Conservation (phyloP, 2,797 vertebrate genomes). For the Lutjanus campechanus region DNA sequence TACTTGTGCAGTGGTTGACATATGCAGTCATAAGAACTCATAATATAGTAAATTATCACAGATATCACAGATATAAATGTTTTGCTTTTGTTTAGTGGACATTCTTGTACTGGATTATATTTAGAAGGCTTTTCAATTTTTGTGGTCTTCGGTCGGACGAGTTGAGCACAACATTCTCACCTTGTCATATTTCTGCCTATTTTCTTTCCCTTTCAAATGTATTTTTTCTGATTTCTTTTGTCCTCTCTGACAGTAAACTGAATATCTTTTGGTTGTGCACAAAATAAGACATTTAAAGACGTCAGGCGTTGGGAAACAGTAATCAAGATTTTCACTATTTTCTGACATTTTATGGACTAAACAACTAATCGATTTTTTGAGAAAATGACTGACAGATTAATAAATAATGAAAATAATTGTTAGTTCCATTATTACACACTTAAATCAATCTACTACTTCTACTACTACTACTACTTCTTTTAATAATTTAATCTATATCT, state of each 20-base stretch:
- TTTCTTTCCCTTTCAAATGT: background rate
- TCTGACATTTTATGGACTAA: too few relatives aligned
- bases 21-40: background rate
- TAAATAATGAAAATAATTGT: too few relatives aligned
- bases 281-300: too few relatives aligned
- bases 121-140: background rate
- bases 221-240: too few relatives aligned
- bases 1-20: conserved; percentile 22
- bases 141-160: too few relatives aligned
- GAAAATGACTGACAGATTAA: too few relatives aligned
- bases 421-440: too few relatives aligned
- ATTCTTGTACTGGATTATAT: background rate
- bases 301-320: too few relatives aligned
- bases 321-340: too few relatives aligned
- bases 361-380: too few relatives aligned
- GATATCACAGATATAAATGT: background rate
- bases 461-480: background rate
- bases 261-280: too few relatives aligned
- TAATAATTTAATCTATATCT: background rate
- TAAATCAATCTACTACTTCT: background rate
- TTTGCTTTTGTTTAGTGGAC: background rate
- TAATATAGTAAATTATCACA: background rate
- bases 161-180: background rate
- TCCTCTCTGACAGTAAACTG: too few relatives aligned
- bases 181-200: background rate